These are phyloP conservation scores for Ichneumoninae sp. DNA, from an alignment of 2,888 invertebrate genomes.

Conservation along the genomic window DNA sequence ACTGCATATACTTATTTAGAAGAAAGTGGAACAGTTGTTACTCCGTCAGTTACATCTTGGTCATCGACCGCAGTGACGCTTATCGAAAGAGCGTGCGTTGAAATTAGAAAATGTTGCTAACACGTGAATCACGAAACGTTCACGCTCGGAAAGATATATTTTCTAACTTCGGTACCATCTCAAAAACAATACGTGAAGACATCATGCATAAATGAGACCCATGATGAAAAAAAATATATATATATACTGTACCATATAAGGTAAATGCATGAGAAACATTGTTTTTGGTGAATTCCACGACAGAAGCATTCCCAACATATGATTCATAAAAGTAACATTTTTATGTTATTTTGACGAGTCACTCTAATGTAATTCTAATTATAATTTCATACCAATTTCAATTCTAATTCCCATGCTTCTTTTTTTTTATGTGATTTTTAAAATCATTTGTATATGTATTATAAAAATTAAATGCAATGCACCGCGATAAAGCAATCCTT, in stretches of 20 bases:
- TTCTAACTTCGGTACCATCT: constrained; percentile 6
- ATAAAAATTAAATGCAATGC: too few species aligned
- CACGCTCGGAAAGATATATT: neutral
- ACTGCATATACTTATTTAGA: constrained; percentile 71
- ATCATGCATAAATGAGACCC: neutral
- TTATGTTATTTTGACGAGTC: neutral
- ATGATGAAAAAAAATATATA: too few species aligned
- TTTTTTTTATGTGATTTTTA: neutral
- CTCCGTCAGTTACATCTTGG: constrained; percentile 67
- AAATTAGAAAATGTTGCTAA: constrained; percentile 33
- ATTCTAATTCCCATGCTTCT: neutral
- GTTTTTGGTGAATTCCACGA: neutral
- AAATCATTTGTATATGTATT: neutral
- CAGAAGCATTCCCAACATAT: too few species aligned
- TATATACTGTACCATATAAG: neutral
- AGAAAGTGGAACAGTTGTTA: constrained; percentile 76
- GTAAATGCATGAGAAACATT: neutral
- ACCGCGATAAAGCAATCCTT: constrained; percentile 29
- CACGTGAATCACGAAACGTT: neutral
- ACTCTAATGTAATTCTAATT: neutral
- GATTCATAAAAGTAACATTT: neutral
- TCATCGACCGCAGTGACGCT: constrained; percentile 56
- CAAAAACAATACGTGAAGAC: neutral
- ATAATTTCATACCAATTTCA: neutral
- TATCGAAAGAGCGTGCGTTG: constrained; percentile 37